Conservation (phyloP, 2,113 vertebrate species). For the Semicossyphus pulcher region DNA sequence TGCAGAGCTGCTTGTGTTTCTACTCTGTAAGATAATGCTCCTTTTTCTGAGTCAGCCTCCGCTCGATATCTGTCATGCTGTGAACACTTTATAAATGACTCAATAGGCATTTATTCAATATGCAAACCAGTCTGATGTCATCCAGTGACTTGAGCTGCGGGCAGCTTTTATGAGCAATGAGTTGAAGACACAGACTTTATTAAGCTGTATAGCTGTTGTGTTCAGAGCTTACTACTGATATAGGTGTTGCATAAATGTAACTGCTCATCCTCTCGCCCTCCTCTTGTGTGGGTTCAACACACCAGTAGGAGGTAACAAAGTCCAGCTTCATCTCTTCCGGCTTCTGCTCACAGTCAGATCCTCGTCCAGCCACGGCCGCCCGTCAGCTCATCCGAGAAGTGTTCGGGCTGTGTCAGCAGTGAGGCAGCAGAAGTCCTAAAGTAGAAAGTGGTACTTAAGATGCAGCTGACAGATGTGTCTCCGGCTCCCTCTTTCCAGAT, state of each 20-base stretch:
- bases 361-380: not conserved
- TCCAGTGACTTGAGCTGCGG: not conserved
- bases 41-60: conserved; percentile 15
- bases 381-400: conserved; percentile 7
- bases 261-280: conserved; percentile 40
- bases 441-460: conserved; percentile 28
- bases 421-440: conserved; percentile 33
- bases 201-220: conserved; percentile 3
- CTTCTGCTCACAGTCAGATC: not conserved
- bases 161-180: conserved; percentile 4
- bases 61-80: conserved; percentile 10
- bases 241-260: conserved; percentile 48
- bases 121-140: conserved; percentile 32
- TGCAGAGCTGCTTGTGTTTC: conserved; percentile 34
- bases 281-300: conserved; percentile 49
- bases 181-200: not conserved
- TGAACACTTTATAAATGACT: conserved; percentile 17
- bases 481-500: conserved; percentile 10
- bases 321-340: not conserved
- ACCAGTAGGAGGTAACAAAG: conserved; percentile 42
- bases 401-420: conserved; percentile 12
- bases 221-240: conserved; percentile 38
- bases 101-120: conserved; percentile 19
- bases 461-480: conserved; percentile 55
- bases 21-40: conserved; percentile 23